Evolutionary conservation across 1,140 invertebrate species (phyloP), one percentile per base, ranked within the genome.

Genomic region (Drosophila nasuta): DNA sequence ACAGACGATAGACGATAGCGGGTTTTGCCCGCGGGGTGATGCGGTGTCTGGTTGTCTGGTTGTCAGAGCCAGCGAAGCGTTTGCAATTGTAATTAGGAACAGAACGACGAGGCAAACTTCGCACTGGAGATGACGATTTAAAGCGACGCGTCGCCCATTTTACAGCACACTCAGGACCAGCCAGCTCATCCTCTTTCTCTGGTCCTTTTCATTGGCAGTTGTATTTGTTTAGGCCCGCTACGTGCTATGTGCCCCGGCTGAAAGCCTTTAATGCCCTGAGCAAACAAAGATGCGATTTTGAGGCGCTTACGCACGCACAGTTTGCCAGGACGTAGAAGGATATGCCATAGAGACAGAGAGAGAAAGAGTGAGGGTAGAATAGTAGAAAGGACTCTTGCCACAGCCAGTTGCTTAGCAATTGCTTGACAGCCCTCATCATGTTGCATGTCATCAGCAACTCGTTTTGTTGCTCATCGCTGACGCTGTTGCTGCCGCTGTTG

Each of bases 261-360:
- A 87, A 88, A 88, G 74, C 85, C 85, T 83, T 88, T 88, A 88
- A 88, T 88, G 81, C 83, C 49, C 48, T 46, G 56, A 52, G 71
- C 79, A 88, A 88, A 88, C 85, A 83, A 88, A 56, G 72, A 71
- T 73, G 85, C 85, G 81, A 89, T 79, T 85, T 67, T 65, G 64
- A 74, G 71, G 75, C 70, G 75, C 71, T 77, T 87, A 82, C 79
- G 76, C 82, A 86, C 82, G 70, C 81, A 81, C 69, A 66, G 17
- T 20, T 51, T 17, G 43, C 33, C 30, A 25, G 11, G 35, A 52
- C n/a, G 59, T 25, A 3, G 57, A 46, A 49, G 41, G 41, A 43
- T 43, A 43, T 10, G 3, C 1, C 7, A 11, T 0, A 41, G 38
- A 2, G n/a, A n/a, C 4, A 43, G 41, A 25, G 20, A 3, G 20